These are phyloP conservation scores for Herminia tarsipennalis DNA, from an alignment of 2,888 invertebrate genomes.

Conservation along the genomic window DNA sequence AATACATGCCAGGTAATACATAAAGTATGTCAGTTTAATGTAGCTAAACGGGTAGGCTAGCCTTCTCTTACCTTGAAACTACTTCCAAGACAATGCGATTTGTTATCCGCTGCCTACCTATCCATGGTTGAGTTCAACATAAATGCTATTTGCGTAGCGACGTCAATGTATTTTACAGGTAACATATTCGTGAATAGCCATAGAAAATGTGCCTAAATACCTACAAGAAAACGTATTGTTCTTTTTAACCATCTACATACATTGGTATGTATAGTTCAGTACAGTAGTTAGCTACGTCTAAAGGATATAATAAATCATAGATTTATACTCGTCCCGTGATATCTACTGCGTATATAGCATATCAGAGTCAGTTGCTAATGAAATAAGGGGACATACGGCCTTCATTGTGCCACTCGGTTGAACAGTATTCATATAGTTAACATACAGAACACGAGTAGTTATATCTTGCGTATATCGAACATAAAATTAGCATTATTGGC, in stretches of 20 bases:
- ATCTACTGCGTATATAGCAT: slow-evolving; percentile 6
- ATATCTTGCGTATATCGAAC: slow-evolving; percentile 3
- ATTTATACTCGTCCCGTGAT: slow-evolving; percentile 35
- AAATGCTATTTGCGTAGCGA: slow-evolving; percentile 1
- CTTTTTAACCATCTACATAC: not conserved
- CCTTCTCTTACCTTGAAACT: slow-evolving; percentile 50
- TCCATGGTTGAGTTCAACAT: slow-evolving; percentile 4
- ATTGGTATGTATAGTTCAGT: no score
- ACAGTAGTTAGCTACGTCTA: no score
- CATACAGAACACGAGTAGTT: not conserved
- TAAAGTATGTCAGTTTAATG: slow-evolving; percentile 2
- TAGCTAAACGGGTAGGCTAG: slow-evolving; percentile 19
- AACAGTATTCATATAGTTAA: slow-evolving; percentile 22
- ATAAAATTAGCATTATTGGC: slow-evolving; percentile 30
- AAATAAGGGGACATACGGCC: slow-evolving; percentile 48
- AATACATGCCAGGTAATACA: not conserved
- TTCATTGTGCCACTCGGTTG: slow-evolving; percentile 40
- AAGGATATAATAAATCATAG: slow-evolving; percentile 40
- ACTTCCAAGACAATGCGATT: slow-evolving; percentile 49
- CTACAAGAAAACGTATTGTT: slow-evolving; percentile 4
- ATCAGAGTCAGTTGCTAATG: slow-evolving; percentile 42
- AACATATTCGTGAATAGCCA: not conserved
- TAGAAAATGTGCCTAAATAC: not conserved
- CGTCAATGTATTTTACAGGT: not conserved
- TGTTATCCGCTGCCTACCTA: slow-evolving; percentile 32